These are phyloP conservation scores for Himalopsyche anomala DNA, from an alignment of 2,888 invertebrate genomes.

Conservation along the genomic window DNA sequence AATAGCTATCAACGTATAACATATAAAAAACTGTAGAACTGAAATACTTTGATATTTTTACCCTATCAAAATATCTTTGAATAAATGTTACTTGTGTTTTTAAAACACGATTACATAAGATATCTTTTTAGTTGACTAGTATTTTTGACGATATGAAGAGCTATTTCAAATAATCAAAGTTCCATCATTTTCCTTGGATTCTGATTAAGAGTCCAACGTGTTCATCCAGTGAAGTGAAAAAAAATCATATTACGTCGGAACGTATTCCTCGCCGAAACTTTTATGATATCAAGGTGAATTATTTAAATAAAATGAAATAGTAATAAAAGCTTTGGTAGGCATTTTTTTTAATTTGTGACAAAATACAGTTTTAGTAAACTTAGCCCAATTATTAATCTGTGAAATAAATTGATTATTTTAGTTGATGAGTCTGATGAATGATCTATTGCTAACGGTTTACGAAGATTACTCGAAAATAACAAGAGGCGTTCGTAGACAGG, in stretches of 20 bases:
- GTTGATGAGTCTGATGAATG: background rate
- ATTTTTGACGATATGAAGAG: too few species aligned
- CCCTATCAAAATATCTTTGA: too few species aligned
- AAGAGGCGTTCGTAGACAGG: background rate
- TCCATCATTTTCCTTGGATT: too few species aligned
- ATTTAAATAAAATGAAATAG: too few species aligned
- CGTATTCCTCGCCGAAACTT: background rate
- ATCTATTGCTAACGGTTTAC: background rate
- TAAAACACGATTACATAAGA: too few species aligned
- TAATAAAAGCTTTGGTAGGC: background rate
- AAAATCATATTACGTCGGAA: constrained; percentile 8
- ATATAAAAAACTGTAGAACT: too few species aligned
- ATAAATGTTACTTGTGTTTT: too few species aligned
- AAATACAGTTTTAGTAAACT: background rate
- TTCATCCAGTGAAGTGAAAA: background rate
- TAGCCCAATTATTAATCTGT: background rate
- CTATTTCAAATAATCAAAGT: too few species aligned
- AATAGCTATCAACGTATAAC: too few species aligned
- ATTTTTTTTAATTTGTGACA: background rate
- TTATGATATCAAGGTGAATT: background rate
- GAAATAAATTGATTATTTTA: background rate
- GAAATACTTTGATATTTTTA: too few species aligned
- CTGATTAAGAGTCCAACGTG: background rate
- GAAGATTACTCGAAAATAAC: background rate
- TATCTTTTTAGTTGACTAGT: too few species aligned